phyloP scores from a whole-genome alignment of 2,113 vertebrate genomes.

The Ceyx cyanopectus region DNA sequence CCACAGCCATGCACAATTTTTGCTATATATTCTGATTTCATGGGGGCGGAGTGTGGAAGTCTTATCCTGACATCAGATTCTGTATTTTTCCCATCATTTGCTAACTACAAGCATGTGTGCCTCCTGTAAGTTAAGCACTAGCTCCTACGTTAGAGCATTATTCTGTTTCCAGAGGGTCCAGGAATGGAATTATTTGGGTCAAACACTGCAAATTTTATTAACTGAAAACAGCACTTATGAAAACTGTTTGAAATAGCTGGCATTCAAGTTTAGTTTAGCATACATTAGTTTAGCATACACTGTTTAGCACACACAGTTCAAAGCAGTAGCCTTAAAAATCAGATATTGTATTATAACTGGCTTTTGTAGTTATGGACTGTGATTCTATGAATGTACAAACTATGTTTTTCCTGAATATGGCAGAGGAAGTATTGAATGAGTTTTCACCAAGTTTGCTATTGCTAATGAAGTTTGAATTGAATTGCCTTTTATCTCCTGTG shows the following conservation, averaged over 20 bases:
- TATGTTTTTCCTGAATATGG: not conserved
- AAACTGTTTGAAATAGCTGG: not conserved
- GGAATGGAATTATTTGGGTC: not conserved
- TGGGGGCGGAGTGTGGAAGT: not conserved
- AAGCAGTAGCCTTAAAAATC: conserved; percentile 1
- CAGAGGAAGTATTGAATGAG: not conserved
- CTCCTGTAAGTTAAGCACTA: not conserved
- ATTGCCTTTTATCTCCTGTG: not conserved
- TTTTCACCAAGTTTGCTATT: not conserved
- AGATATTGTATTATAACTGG: not conserved
- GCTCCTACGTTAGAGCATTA: not conserved
- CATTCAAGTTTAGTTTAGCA: not conserved
- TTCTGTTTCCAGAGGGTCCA: not conserved
- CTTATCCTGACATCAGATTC: not conserved
- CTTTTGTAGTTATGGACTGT: not conserved
- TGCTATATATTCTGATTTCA: not conserved
- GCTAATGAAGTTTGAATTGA: not conserved
- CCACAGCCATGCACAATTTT: not conserved
- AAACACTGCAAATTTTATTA: not conserved
- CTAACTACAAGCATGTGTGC: not conserved
- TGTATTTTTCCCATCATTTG: not conserved
- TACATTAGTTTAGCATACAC: not conserved
- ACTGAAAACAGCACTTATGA: not conserved
- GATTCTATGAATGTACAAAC: not conserved
- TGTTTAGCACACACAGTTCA: not conserved